Percentiles rank a stretch among this genome's conserved stretches.
Evolutionary conservation across 2,797 vertebrate genomes (phyloP).

Genomic region (Xiphorhynchus erythropygius): DNA sequence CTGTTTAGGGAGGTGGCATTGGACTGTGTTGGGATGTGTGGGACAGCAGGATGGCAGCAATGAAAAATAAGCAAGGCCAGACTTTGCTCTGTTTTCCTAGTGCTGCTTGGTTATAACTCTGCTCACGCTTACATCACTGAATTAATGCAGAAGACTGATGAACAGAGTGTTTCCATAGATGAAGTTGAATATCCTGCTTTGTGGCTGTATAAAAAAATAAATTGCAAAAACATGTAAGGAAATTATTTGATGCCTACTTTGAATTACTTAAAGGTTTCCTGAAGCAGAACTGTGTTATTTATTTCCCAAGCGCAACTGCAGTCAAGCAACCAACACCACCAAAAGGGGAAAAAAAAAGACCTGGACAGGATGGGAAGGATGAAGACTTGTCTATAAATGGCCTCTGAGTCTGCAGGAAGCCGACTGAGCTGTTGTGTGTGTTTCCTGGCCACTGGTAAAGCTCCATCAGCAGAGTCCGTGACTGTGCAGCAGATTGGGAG

Average conservation of each 20-base stretch:
- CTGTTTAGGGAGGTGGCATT: neutral
- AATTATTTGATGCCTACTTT: neutral
- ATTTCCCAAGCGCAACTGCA: neutral
- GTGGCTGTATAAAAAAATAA: neutral
- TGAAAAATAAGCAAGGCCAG: neutral
- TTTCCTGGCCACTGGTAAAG: neutral
- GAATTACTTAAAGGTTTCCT: neutral
- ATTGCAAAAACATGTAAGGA: neutral
- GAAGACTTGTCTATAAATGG: neutral
- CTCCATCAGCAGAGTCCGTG: fast-evolving
- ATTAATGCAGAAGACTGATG: neutral
- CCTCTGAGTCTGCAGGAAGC: neutral
- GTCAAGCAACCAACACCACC: neutral
- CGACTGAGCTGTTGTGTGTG: neutral
- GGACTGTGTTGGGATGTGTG: neutral
- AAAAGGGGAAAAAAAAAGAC: neutral
- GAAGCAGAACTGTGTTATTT: neutral
- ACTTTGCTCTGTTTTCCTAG: neutral
- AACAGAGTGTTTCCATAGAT: neutral
- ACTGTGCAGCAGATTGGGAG: neutral
- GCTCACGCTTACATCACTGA: neutral
- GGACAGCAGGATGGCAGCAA: neutral
- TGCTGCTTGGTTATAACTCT: neutral
- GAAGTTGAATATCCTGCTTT: neutral
- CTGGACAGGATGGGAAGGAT: neutral